Evolutionary conservation across 1,140 invertebrate genomes (phyloP).

Genomic region (Drosophila punjabiensis): DNA sequence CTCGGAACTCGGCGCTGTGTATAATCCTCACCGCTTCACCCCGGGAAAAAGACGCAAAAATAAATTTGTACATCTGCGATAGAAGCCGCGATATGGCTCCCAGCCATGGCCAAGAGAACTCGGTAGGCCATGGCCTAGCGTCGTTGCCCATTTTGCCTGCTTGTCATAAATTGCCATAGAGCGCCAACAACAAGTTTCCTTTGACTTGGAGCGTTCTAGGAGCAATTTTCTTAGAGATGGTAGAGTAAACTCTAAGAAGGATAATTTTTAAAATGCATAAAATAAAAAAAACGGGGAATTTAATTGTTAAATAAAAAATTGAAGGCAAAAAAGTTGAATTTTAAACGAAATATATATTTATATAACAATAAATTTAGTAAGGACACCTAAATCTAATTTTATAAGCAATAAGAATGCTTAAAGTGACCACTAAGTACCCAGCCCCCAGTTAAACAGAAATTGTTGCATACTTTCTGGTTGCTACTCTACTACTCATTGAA

Average conservation of each 20-base stretch:
- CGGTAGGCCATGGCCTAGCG: conserved; percentile 30
- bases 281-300: neutral
- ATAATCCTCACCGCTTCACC: neutral
- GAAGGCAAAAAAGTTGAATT: too few species aligned
- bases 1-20: neutral
- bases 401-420: too few species aligned
- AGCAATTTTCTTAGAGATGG: conserved; percentile 28
- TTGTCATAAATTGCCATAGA: conserved; percentile 78
- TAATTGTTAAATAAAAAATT: neutral
- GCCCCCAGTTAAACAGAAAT: too few species aligned
- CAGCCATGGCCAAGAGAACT: conserved; percentile 49
- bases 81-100: conserved; percentile 67
- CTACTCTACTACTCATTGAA: neutral
- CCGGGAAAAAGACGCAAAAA: conserved; percentile 53
- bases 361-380: too few species aligned
- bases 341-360: too few species aligned
- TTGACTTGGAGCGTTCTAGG: conserved; percentile 25
- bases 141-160: conserved; percentile 64
- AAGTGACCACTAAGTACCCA: too few species aligned
- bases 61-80: conserved; percentile 78
- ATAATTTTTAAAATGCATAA: too few species aligned
- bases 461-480: too few species aligned
- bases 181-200: conserved; percentile 66
- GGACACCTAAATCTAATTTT: too few species aligned
- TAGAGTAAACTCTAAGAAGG: neutral